Conservation (phyloP, 2,888 invertebrate species). For the Carterocephalus palaemon region DNA sequence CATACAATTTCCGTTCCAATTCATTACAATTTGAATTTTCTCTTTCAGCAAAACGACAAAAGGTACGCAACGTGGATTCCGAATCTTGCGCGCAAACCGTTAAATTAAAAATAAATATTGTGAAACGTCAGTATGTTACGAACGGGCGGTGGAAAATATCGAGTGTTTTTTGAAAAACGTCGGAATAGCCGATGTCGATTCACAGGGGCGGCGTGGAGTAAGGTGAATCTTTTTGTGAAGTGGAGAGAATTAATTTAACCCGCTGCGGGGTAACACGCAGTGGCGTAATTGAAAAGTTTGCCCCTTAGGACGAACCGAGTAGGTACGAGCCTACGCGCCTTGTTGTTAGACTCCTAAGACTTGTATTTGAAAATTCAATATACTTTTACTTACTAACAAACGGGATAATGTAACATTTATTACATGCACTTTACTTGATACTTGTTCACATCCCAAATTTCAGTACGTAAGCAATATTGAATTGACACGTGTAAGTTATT, state of each 20-base stretch:
- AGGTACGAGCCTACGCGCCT: slow-evolving; percentile 49
- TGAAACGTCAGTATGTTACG: slow-evolving; percentile 77
- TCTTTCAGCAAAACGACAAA: slow-evolving; percentile 62
- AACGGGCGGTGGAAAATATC: slow-evolving; percentile 53
- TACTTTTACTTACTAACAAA: too few species aligned
- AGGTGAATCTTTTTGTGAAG: slow-evolving; percentile 79
- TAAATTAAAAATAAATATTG: slow-evolving; percentile 79
- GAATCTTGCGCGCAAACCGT: slow-evolving; percentile 68
- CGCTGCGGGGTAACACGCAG: slow-evolving; percentile 79
- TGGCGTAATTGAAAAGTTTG: slow-evolving; percentile 78
- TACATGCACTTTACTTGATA: too few species aligned
- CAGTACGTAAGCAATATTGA: too few species aligned
- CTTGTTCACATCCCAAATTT: too few species aligned
- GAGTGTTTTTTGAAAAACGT: slow-evolving; percentile 57
- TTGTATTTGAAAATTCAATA: too few species aligned
- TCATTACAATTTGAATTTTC: slow-evolving; percentile 54
- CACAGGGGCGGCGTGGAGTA: slow-evolving; percentile 55
- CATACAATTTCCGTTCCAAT: too few species aligned
- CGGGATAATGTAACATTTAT: too few species aligned
- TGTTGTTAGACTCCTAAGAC: too few species aligned
- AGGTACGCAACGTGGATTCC: slow-evolving; percentile 64
- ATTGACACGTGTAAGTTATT: too few species aligned
- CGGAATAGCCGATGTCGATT: slow-evolving; percentile 60
- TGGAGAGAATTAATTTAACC: slow-evolving; percentile 79
- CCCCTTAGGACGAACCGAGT: slow-evolving; percentile 62